Evolutionary conservation across 2,113 vertebrate species (phyloP).

Genomic region (Rhagologus leucostigma): DNA sequence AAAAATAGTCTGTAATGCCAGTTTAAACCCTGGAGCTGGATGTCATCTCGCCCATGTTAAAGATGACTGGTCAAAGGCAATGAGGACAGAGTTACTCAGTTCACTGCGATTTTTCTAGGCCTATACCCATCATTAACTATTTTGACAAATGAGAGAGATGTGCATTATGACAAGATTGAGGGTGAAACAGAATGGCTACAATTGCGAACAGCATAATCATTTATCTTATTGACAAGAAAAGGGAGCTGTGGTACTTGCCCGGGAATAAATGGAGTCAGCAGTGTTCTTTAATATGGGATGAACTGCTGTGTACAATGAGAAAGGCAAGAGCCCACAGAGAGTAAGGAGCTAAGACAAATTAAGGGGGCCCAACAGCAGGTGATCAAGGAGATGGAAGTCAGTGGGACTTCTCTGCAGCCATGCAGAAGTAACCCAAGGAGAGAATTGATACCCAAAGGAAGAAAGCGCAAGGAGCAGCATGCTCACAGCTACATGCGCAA

Average conservation of each 20-base stretch:
- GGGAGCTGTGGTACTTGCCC: not conserved
- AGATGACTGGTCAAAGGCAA: not conserved
- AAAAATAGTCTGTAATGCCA: not conserved
- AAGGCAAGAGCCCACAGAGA: accelerated
- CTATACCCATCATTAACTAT: not conserved
- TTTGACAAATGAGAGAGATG: not conserved
- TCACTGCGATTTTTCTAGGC: not conserved
- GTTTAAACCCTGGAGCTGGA: not conserved
- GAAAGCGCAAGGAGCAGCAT: not conserved
- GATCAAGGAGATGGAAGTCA: not conserved
- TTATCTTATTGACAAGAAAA: not conserved
- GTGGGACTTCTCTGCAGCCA: not conserved
- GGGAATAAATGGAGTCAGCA: not conserved
- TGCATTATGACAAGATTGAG: not conserved
- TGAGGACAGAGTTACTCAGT: not conserved
- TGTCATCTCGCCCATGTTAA: accelerated
- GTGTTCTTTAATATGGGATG: not conserved
- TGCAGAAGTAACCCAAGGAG: not conserved
- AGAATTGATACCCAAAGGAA: accelerated
- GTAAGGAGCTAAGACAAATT: not conserved
- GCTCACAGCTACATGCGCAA: not conserved
- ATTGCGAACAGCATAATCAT: not conserved
- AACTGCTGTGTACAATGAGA: accelerated
- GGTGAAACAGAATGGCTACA: not conserved
- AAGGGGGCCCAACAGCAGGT: not conserved